These are phyloP conservation scores for Nyctibius bracteatus DNA, from an alignment of 2,113 vertebrate species.

Conservation along the genomic window DNA sequence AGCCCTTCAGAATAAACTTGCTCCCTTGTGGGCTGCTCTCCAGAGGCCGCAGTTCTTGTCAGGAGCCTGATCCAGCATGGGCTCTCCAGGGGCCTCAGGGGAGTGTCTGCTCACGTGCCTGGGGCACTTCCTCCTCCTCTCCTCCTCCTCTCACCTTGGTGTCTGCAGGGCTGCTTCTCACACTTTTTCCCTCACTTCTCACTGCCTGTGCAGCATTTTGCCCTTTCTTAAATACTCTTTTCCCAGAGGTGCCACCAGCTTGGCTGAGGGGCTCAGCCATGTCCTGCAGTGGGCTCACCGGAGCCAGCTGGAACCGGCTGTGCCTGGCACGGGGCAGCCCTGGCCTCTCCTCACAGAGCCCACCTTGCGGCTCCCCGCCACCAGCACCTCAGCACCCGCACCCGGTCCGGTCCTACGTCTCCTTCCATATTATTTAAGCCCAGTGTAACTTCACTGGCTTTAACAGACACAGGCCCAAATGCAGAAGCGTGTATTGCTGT, in stretches of 20 bases:
- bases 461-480: background rate
- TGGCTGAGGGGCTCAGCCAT: background rate
- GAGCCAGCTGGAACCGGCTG: rapidly evolving
- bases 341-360: background rate
- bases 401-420: background rate
- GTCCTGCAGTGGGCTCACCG: background rate
- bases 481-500: background rate
- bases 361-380: rapidly evolving
- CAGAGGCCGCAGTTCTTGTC: background rate
- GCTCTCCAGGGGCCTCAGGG: background rate
- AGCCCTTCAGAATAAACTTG: no score
- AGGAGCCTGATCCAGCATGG: background rate
- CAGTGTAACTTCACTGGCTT: background rate
- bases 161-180: background rate
- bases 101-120: rapidly evolving
- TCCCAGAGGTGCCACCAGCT: background rate
- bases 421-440: background rate
- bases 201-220: background rate
- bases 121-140: background rate
- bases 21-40: background rate
- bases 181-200: background rate
- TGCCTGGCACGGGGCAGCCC: background rate
- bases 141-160: background rate
- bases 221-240: background rate
- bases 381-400: background rate